Percentiles rank a stretch among this genome's conserved stretches.
Evolutionary conservation across 2,888 invertebrate species (phyloP).

Genomic region (Smittia sp.): DNA sequence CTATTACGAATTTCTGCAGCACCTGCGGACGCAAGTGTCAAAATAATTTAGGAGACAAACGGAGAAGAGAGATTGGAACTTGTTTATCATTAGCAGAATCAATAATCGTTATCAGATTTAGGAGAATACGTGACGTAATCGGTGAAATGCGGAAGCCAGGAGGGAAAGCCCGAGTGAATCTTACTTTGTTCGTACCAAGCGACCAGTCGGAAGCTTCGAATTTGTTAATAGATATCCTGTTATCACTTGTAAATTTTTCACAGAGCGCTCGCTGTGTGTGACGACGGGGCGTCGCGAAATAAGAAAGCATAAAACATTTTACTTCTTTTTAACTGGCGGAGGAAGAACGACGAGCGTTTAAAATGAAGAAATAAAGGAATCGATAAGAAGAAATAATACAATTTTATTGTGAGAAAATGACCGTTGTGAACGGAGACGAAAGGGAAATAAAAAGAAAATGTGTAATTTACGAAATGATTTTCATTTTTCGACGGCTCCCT

Average conservation of each 20-base stretch:
- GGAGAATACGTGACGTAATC: neutral
- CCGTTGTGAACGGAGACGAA: neutral
- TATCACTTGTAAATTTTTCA: no score
- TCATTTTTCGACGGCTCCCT: neutral
- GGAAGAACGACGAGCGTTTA: neutral
- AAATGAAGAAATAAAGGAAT: conserved; percentile 4
- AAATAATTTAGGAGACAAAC: conserved; percentile 57
- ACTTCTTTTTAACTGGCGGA: neutral
- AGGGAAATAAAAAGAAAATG: neutral
- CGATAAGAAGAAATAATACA: neutral
- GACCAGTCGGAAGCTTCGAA: no score
- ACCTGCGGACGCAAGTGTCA: conserved; percentile 77
- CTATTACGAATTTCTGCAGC: conserved; percentile 97
- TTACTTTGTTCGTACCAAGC: no score
- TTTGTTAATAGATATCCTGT: no score
- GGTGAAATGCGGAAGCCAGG: neutral
- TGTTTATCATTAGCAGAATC: neutral
- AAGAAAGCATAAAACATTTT: conserved; percentile 1
- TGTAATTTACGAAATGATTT: conserved; percentile 12
- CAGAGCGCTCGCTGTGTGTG: no score
- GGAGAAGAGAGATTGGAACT: neutral
- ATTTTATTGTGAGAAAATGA: neutral
- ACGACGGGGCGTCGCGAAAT: neutral
- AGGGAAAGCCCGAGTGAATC: neutral
- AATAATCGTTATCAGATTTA: neutral